Base-by-base conservation (phyloP, 1,140 invertebrate species). In the Batillaria attramentaria region DNA sequence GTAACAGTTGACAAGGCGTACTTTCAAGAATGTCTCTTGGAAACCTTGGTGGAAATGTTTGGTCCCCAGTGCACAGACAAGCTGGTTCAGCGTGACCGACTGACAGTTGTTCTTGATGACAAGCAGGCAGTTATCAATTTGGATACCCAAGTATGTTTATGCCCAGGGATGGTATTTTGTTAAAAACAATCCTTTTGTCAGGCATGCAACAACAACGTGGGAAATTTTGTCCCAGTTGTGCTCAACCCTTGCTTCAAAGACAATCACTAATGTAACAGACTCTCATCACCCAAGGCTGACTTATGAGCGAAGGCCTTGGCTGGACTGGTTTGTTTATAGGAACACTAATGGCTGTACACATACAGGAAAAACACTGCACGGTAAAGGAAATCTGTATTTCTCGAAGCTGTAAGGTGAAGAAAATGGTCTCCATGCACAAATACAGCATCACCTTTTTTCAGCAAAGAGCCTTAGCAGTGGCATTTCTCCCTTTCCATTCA, bases 61-160 rank as follows among this genome's bases (percentile, higher is more conserved):
- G 98, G 97, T 0, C 95, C 97, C 84, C 96, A 96, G 81, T 95
- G 96, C 35, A 96, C 98, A n/a, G 96, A 96, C 0, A 98, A 98
- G 91, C 95, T 98, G 83, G 97, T 98, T 85, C 96, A 96, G 90
- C 96, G 96, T 0, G 96, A 98, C 85, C 95, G 95, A 83, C 91
- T 99, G 10, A 94, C 95, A 81, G 95, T 99, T 0, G 94, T 93
- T 0, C 95, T 98, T 0, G 95, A 97, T 88, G 94, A 94, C 0
- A 96, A 96, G 79, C 94, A 94, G 43, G 97, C 96, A 0, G 94
- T 95, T 80, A 96, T 99, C 72, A 96, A 98, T 91, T 90, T 99
- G 18, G 91, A 94, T 13, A 95, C 92, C 79, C 92, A 98, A 91
- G 95, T 96, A 91, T 89, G 91, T 88, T 39, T 39, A n/a, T 39